Conservation (phyloP, 2,113 vertebrate genomes). For the Lasiurus cinereus region DNA sequence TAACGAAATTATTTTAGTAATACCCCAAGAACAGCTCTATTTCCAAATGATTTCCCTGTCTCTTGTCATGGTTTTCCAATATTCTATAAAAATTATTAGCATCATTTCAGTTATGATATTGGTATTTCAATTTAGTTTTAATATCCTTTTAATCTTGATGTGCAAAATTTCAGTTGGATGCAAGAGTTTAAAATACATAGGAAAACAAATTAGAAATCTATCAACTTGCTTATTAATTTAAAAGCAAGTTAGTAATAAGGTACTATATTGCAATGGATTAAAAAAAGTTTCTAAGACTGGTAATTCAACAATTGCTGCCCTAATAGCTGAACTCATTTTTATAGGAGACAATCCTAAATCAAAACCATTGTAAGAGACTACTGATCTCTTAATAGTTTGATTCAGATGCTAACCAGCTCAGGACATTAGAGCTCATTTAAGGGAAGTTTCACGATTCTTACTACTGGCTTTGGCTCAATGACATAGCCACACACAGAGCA, state of each 20-base stretch:
- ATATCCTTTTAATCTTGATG: slow-evolving; percentile 10
- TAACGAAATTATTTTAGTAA: slow-evolving; percentile 16
- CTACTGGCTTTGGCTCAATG: slow-evolving; percentile 41
- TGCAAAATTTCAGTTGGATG: slow-evolving; percentile 7
- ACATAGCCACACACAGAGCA: not conserved
- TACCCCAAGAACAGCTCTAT: not conserved
- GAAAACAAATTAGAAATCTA: slow-evolving; percentile 40
- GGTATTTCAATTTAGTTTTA: slow-evolving; percentile 26
- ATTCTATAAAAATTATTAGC: not conserved
- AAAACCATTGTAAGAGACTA: slow-evolving; percentile 39
- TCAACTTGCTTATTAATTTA: slow-evolving; percentile 45
- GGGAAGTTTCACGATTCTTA: not conserved
- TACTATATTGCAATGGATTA: not conserved
- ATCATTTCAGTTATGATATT: slow-evolving; percentile 10
- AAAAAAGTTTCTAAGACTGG: not conserved
- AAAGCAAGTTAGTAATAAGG: slow-evolving; percentile 54
- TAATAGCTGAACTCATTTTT: slow-evolving; percentile 41
- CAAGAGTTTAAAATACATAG: not conserved
- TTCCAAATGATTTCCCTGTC: not conserved
- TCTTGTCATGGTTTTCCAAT: not conserved
- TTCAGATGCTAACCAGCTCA: slow-evolving; percentile 23
- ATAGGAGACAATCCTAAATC: slow-evolving; percentile 15
- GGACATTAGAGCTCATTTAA: slow-evolving; percentile 49
- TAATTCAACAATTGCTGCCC: slow-evolving; percentile 35
- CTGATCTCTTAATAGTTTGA: not conserved